Base-by-base conservation (phyloP, 2,888 invertebrate species). In the Tenthredo livida region DNA sequence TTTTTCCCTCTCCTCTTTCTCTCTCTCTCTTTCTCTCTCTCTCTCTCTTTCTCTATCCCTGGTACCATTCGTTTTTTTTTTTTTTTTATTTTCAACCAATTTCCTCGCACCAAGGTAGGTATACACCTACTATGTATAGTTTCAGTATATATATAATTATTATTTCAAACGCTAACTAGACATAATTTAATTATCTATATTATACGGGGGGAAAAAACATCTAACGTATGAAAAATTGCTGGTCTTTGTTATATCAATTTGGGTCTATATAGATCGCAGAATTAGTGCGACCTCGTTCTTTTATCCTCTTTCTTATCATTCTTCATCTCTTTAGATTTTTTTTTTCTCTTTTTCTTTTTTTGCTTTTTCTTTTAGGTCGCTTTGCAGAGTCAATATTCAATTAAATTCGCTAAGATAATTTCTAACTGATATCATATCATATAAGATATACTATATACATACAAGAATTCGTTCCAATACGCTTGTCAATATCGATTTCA, bases 221-320 rank as follows among this genome's bases (percentile, higher is more conserved):
- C 87, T 90, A 90, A 90, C 88, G 88, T 89, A 89, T 89, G 88
- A 89, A 88, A 89, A 89, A 89, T 70, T 33, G 29, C n/a, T 85
- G 75, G 65, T 82, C 78, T 77, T 40, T 29, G 4, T 75, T 61
- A 84, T 84, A 58, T 82, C 43, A 77, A 77, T 12, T 43, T 54
- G 54, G 54, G 6, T 80, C 40, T 80, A 61, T 80, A 61, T 21
- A 15, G 33, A 17, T 80, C 29, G 84, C 47, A 80, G 37, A 61
- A 80, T 80, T 58, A 15, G 50, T n/a, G 54, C 50, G 17, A 80
- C 21, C 70, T 47, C 50, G 73, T 37, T 77, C 77, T 37, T 54
- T 54, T 10, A 6, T 50, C 12, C 43, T 43, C 1, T n/a, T n/a
- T 0, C 17, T 17, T 50, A n/a, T 50, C n/a, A n/a, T 2, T 7